Base-by-base conservation (phyloP, 1,140 invertebrate species). In the Magallana ariakensis region DNA sequence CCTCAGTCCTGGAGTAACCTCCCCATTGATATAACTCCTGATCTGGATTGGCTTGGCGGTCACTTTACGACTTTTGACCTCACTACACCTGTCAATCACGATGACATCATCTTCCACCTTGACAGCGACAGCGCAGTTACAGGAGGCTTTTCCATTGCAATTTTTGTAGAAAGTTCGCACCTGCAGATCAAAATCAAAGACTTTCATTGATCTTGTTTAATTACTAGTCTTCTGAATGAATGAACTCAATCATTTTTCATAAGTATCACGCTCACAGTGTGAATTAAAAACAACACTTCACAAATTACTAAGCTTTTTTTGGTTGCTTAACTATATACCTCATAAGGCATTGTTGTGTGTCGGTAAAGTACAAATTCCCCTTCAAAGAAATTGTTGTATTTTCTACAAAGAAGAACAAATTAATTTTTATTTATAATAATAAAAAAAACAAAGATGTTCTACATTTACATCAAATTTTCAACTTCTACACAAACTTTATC, bases 361-460 rank as follows among this genome's bases (percentile, higher is more conserved):
- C 88, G 89, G 80, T 92, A 94, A 33, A 94, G 80, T 13, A 94
- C 85, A 90, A 94, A 94, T 85, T 93, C 92, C 84, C 94, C 94
- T 84, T 94, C 90, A 56, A 87, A 90, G 84, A 92, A 93, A 84
- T 94, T 93, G 88, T 94, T 89, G 85, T 93, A 94, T 53, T 80
- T 81, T 56, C 91, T 94, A 87, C 86, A 89, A 89, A 90, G 85
- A 83, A 87, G 55, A 54, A 55, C 7, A 46, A 5, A 46, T 4
- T 3, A 46, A 46, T n/a, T n/a, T n/a, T n/a, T n/a, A n/a, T n/a
- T n/a, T n/a, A n/a, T n/a, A 33, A 46, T 1, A 46, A 4, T 2
- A 46, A 46, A 4, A 46, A 46, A 46, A 46, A 46, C 33, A 46
- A 33, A 33, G n/a, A 46, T 0, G 2, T 46, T 46, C 33, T 46